Conservation (phyloP, 2,797 vertebrate genomes). For the Xiphophorus birchmanni region DNA sequence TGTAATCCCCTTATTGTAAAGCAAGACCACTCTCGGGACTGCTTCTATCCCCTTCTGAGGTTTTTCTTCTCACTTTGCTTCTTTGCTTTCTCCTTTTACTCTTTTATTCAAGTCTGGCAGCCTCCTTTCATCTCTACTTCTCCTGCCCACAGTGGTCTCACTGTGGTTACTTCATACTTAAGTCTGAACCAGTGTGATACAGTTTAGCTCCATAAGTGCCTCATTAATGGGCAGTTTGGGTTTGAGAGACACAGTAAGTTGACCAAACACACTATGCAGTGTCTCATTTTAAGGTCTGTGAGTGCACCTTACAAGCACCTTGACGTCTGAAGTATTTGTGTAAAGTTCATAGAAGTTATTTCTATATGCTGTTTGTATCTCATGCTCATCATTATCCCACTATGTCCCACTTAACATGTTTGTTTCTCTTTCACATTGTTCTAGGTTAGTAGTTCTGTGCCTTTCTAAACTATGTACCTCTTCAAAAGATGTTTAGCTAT, state of each 20-base stretch:
- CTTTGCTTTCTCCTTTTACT: slow-evolving; percentile 29
- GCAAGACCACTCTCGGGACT: slow-evolving; percentile 63
- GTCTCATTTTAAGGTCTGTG: background rate
- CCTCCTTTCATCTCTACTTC: slow-evolving; percentile 10
- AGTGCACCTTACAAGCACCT: background rate
- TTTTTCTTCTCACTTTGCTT: slow-evolving; percentile 47
- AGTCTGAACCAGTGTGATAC: slow-evolving; percentile 19
- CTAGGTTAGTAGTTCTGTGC: background rate
- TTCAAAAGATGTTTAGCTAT: background rate
- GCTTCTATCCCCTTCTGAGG: slow-evolving; percentile 40
- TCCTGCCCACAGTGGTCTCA: slow-evolving; percentile 5
- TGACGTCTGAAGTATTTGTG: background rate
- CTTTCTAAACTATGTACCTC: background rate
- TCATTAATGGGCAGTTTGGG: background rate
- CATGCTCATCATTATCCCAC: background rate
- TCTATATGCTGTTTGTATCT: background rate
- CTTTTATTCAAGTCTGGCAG: slow-evolving; percentile 13
- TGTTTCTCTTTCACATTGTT: background rate
- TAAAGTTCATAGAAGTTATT: background rate
- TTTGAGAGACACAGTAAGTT: background rate
- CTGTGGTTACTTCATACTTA: slow-evolving; percentile 15
- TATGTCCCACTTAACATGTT: background rate
- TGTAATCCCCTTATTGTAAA: slow-evolving; percentile 80
- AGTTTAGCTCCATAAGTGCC: slow-evolving; percentile 17
- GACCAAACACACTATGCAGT: background rate